Conservation (phyloP, 2,113 vertebrate genomes). For the Salvelinus fontinalis region DNA sequence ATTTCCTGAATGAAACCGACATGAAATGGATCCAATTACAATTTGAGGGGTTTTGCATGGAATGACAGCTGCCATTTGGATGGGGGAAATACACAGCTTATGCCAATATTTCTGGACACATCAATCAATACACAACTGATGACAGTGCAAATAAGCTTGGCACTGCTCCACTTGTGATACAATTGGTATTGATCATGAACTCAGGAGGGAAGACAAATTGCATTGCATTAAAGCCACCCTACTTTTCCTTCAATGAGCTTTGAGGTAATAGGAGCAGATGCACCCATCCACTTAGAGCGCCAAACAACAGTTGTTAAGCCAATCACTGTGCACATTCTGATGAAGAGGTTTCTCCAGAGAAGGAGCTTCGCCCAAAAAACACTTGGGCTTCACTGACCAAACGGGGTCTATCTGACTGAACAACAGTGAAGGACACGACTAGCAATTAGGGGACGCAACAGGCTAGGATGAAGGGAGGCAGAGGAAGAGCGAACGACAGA, state of each 20-base stretch:
- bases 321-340: conserved; percentile 48
- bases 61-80: no score
- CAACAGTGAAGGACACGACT: background rate
- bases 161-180: no score
- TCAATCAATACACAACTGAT: no score
- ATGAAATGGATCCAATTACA: no score
- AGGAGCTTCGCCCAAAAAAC: conserved; percentile 2
- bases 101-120: no score
- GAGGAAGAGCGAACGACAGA: conserved; percentile 19
- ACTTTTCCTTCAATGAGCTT: conserved; percentile 39
- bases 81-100: no score
- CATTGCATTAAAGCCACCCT: conserved; percentile 49
- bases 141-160: no score
- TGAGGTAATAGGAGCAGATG: conserved; percentile 41
- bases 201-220: background rate
- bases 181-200: no score
- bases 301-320: conserved; percentile 48
- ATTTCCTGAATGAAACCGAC: no score
- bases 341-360: conserved; percentile 5
- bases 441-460: background rate
- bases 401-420: background rate
- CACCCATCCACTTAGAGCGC: conserved; percentile 38
- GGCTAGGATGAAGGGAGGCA: conserved; percentile 3
- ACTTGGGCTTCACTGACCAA: background rate
- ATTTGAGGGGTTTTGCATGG: no score